Evolutionary conservation across 1,140 invertebrate genomes (phyloP), one percentile per base, ranked within the genome.

Genomic region (Pogonomyrmex barbatus): DNA sequence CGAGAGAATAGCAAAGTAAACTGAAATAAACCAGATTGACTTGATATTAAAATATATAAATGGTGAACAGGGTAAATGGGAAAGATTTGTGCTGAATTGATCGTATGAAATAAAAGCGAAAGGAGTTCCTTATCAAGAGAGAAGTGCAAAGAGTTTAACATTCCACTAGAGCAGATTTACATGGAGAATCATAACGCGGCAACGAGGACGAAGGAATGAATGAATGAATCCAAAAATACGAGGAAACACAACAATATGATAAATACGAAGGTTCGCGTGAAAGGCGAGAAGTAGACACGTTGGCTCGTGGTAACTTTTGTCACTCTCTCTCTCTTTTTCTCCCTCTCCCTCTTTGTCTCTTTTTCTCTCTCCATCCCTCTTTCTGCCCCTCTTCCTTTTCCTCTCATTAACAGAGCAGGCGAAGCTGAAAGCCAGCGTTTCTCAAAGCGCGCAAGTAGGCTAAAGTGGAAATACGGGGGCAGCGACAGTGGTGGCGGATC

Each of bases 401-500:
- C 45, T 82, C 39, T 82, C 30, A 78, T 73, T 62, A 83, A 62
- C 30, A 75, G 54, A 60, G 47, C 81, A 86, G 39, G 56, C 62
- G 17, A 58, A 81, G 76, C 76, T 79, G 68, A 75, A 75, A 77
- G 36, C 65, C 50, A 54, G 24, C 30, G 65, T 50, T 70, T 45
- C 83, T 79, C 54, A 47, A 67, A 67, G 77, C 78, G 77, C 78
- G 36, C 58, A 73, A 87, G 77, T 68, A 79, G 76, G 62, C 76
- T 70, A 60, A 68, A 86, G 86, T 77, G 63, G 67, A 65, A 60
- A 58, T 71, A 70, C 77, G 60, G 77, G 79, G 50, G 17, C 39
- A 85, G 81, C n/a, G 42, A 17, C 9, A 17, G 68, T 45, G 54
- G 67, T 36, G 65, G 36, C 75, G 67, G 47, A 65, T 63, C 65